Evolutionary conservation across 2,888 invertebrate species (phyloP), one percentile per base, ranked within the genome.

Genomic region (Oegoconia quadripuncta): DNA sequence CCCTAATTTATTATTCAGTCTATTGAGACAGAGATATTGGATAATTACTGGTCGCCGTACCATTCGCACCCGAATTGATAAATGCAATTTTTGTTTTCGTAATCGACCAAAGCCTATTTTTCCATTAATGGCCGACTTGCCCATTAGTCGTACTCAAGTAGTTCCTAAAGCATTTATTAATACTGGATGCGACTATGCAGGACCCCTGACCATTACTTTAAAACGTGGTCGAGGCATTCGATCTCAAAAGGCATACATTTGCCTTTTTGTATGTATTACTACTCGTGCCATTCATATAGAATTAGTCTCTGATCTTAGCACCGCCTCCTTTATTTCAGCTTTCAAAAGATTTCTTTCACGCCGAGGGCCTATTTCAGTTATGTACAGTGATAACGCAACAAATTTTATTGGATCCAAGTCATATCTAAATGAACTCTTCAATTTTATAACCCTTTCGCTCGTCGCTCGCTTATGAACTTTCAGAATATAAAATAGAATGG

Each of bases 151-250:
- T 8, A 27, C 31, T n/a, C 29, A n/a, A 6, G 42, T 22, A 32
- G n/a, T n/a, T n/a, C 36, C n/a, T n/a, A 44, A 42, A 20, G 26
- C 44, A 11, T 42, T 51, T 11, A 37, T 37, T 6, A 44, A 46
- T 11, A 42, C 42, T 8, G 39, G 42, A 13, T 36, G 34, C 25
- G 46, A 44, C 13, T 45, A 42, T 15, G 41, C 36, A 6, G 43
- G 36, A 28, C n/a, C n/a, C n/a, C n/a, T n/a, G n/a, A n/a, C n/a
- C n/a, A n/a, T n/a, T n/a, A n/a, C n/a, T n/a, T n/a, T n/a, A n/a
- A n/a, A n/a, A n/a, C n/a, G n/a, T n/a, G n/a, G n/a, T n/a, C n/a
- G n/a, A n/a, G n/a, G n/a, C n/a, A n/a, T n/a, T n/a, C n/a, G n/a
- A n/a, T n/a, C n/a, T n/a, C n/a, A n/a, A n/a, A n/a, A n/a, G n/a